Conservation (phyloP, 2,888 invertebrate genomes). For the Shargacucullia verbasci region DNA sequence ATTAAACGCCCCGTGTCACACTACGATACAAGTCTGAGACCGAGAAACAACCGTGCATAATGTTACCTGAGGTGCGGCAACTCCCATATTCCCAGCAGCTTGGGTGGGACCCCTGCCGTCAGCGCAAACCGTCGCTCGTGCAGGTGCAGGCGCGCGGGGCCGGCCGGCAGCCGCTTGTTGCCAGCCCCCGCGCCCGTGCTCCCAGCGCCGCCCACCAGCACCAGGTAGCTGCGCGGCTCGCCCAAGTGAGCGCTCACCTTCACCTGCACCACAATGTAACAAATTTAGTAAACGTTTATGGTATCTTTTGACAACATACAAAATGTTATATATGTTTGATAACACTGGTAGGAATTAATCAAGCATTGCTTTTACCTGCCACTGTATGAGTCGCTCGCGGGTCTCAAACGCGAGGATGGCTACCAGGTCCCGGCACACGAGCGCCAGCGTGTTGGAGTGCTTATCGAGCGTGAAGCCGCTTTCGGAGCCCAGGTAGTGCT, state of each 20-base stretch:
- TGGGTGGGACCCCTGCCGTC: slow-evolving; percentile 94
- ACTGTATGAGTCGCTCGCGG: slow-evolving; percentile 95
- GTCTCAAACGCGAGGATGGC: slow-evolving; percentile 96
- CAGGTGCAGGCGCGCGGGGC: slow-evolving; percentile 94
- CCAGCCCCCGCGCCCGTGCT: slow-evolving; percentile 85
- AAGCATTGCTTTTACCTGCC: slow-evolving; percentile 89
- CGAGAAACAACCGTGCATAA: no score
- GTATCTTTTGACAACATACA: no score
- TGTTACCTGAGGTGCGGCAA: slow-evolving; percentile 90
- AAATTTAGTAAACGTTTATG: no score
- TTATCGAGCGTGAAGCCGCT: slow-evolving; percentile 96
- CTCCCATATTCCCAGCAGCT: slow-evolving; percentile 92
- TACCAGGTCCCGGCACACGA: slow-evolving; percentile 95
- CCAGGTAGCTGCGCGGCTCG: slow-evolving; percentile 74
- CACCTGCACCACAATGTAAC: slow-evolving; percentile 62
- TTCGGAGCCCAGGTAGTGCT: slow-evolving; percentile 95
- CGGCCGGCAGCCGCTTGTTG: slow-evolving; percentile 90
- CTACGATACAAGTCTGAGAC: no score
- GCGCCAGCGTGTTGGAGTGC: slow-evolving; percentile 96
- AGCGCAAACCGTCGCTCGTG: slow-evolving; percentile 94
- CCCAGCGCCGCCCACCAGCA: slow-evolving; percentile 67
- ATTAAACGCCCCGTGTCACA: no score
- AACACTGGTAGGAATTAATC: no score
- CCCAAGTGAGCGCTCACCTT: slow-evolving; percentile 77
- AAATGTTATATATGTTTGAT: no score